A percentile compares a stretch with the other conserved stretches of the same genome.
Evolutionary conservation across 2,113 vertebrate species (phyloP).

Genomic region (Vidua chalybeata): DNA sequence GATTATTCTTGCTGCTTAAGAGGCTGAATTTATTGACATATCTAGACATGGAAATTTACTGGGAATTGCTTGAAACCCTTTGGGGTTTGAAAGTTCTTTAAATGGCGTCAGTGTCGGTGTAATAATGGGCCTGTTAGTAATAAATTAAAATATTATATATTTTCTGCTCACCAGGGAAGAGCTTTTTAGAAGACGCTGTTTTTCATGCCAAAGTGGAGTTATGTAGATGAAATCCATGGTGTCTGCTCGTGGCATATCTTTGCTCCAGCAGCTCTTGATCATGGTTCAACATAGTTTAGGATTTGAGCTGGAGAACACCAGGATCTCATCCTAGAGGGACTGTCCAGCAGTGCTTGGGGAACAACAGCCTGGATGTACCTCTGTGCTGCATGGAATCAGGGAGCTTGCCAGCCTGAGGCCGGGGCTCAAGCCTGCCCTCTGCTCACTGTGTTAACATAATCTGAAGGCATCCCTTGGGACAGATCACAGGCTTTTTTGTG

Average conservation of each 20-base stretch:
- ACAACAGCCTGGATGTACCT: fast-evolving
- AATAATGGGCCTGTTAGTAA: not conserved
- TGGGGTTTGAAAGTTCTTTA: not conserved
- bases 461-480: not conserved
- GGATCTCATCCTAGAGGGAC: not conserved
- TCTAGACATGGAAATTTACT: slow-evolving; percentile 6
- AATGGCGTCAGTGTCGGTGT: not conserved
- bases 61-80: slow-evolving; percentile 12
- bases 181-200: not conserved
- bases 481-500: not conserved
- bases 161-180: not conserved
- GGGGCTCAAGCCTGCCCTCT: not conserved
- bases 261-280: not conserved
- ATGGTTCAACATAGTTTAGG: not conserved
- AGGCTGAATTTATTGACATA: slow-evolving; percentile 4
- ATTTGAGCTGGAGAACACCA: not conserved
- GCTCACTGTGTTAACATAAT: not conserved
- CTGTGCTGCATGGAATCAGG: not conserved
- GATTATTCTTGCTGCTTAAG: not conserved
- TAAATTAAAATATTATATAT: not conserved
- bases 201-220: not conserved
- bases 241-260: not conserved
- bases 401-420: not conserved
- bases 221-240: not conserved
- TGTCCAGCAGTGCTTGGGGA: not conserved